Percentiles rank a stretch among this genome's conserved stretches.
phyloP scores from a whole-genome alignment of 1,140 invertebrate species.

The Zaprionus africanus region DNA sequence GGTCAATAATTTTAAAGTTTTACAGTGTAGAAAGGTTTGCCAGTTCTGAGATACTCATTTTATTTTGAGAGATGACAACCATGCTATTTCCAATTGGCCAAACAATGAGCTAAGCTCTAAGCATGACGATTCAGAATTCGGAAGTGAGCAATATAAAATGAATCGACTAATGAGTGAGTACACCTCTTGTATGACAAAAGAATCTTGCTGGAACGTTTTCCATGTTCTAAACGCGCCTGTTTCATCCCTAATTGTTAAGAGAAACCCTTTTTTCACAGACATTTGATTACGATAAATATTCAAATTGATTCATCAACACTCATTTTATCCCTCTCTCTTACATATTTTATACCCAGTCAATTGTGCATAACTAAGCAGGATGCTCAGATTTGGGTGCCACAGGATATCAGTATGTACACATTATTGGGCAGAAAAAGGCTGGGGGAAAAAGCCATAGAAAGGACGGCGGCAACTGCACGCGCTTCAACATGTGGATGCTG shows the following conservation, averaged over 20 bases:
- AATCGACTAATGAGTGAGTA: background rate
- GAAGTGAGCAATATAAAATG: background rate
- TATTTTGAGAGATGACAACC: background rate
- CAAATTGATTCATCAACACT: background rate
- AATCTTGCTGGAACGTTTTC: background rate
- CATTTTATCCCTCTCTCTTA: background rate
- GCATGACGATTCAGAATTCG: background rate
- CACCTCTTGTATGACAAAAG: background rate
- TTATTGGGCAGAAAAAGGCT: background rate
- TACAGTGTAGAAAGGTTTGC: background rate
- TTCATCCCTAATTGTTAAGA: background rate
- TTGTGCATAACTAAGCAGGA: conserved; percentile 4
- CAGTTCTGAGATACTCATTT: background rate
- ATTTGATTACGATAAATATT: conserved; percentile 1
- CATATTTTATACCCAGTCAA: background rate
- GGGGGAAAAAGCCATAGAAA: conserved; percentile 11
- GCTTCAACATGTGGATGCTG: conserved; percentile 76
- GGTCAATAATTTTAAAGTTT: background rate
- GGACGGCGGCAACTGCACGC: conserved; percentile 50
- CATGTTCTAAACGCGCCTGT: background rate
- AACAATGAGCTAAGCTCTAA: background rate
- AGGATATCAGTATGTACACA: conserved; percentile 11
- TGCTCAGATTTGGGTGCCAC: conserved; percentile 8
- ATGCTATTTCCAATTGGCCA: background rate
- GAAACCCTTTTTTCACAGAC: background rate